phyloP scores from a whole-genome alignment of 1,140 invertebrate genomes.

The Meteorus sp. region DNA sequence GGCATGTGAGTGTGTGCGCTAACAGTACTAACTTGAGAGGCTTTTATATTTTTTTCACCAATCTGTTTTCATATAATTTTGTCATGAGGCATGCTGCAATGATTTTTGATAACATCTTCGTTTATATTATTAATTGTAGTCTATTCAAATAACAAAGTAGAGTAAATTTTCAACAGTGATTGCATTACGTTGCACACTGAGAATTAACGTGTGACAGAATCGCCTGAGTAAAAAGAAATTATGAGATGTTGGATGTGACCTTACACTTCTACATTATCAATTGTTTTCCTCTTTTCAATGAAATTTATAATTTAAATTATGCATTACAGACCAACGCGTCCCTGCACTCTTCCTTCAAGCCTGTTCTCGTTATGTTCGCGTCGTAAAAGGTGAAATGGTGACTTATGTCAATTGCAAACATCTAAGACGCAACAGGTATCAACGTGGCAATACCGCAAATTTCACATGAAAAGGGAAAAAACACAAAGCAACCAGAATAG shows the following conservation, averaged over 20 bases:
- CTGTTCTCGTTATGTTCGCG: constrained; percentile 58
- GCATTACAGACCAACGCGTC: constrained; percentile 48
- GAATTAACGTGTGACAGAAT: too few relatives aligned
- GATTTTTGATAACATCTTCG: not conserved
- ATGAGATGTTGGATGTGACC: too few relatives aligned
- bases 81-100: too few relatives aligned
- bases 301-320: too few relatives aligned
- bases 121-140: too few relatives aligned
- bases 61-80: constrained; percentile 20
- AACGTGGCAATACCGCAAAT: not conserved
- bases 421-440: not conserved
- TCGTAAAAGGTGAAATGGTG: constrained; percentile 48
- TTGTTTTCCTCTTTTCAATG: too few relatives aligned
- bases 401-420: constrained; percentile 48
- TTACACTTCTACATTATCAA: too few relatives aligned
- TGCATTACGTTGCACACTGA: too few relatives aligned
- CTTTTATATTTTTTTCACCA: constrained; percentile 32
- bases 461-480: not conserved
- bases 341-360: constrained; percentile 57
- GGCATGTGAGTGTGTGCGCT: constrained; percentile 61
- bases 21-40: constrained; percentile 54
- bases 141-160: too few relatives aligned
- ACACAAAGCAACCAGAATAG: not conserved
- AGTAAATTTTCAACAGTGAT: too few relatives aligned
- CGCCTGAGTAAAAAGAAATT: too few relatives aligned